phyloP scores from a whole-genome alignment of 2,113 vertebrate genomes.

The Promerops cafer region DNA sequence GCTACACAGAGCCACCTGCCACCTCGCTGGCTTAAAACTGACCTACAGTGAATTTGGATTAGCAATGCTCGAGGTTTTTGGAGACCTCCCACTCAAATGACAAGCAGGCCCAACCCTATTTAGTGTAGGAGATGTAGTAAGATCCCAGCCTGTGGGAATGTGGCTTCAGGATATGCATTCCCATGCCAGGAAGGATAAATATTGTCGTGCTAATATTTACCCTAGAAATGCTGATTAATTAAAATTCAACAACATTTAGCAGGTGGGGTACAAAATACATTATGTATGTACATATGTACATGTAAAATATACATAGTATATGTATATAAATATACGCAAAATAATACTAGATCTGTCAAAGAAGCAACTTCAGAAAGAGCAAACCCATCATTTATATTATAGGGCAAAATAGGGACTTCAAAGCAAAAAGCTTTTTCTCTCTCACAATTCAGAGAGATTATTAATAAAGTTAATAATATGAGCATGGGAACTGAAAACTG shows the following conservation, averaged over 20 bases:
- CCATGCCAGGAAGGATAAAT: neutral
- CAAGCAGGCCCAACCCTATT: neutral
- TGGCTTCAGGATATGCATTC: neutral
- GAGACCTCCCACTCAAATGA: neutral
- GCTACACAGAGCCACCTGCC: neutral
- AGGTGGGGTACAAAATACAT: neutral
- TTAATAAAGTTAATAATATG: neutral
- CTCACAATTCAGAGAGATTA: neutral
- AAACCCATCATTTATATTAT: neutral
- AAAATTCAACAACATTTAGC: neutral
- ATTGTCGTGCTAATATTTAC: neutral
- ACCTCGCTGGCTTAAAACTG: neutral
- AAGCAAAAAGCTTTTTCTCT: neutral
- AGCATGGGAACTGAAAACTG: neutral
- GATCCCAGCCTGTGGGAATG: neutral
- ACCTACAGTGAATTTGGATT: neutral
- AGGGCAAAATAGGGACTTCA: slow-evolving; percentile 8
- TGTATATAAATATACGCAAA: neutral
- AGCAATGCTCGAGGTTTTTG: rapidly evolving
- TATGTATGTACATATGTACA: neutral
- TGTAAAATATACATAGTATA: neutral
- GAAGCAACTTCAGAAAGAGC: neutral
- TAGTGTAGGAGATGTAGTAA: neutral
- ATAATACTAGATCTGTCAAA: neutral
- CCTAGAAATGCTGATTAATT: neutral